These are phyloP conservation scores for Eunapius fragilis DNA, from an alignment of 37 sponge, comb jelly and placozoan genomes.

Conservation along the genomic window DNA sequence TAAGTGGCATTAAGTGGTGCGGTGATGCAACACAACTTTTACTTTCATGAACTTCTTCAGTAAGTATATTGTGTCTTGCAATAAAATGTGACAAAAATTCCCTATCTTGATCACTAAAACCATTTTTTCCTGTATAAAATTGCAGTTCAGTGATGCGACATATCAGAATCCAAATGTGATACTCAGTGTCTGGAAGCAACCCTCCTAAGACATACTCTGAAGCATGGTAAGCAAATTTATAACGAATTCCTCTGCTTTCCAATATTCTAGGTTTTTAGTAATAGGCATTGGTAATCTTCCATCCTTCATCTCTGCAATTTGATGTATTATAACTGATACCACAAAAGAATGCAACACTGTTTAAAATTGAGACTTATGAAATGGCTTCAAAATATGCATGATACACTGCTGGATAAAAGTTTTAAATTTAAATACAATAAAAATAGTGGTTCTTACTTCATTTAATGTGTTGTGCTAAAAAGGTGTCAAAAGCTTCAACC, in stretches of 20 bases:
- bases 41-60: neutral
- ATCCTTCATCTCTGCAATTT: conserved; percentile 6
- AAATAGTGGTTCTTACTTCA: no score
- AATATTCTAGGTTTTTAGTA: neutral
- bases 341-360: neutral
- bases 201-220: conserved; percentile 9
- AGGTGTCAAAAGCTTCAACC: no score
- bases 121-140: conserved; percentile 9
- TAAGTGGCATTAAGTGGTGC: conserved; percentile 10
- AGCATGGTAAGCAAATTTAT: neutral
- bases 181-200: neutral
- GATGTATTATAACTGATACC: neutral
- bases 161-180: neutral
- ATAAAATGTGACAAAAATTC: neutral
- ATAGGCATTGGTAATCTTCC: neutral
- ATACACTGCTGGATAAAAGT: no score
- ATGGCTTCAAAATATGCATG: no score
- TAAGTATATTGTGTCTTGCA: conserved; percentile 1
- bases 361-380: neutral
- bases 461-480: no score
- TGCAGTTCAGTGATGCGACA: neutral
- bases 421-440: no score
- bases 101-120: neutral
- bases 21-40: neutral
- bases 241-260: conserved; percentile 7